phyloP scores from a whole-genome alignment of 2,113 vertebrate species.

The Centropus bengalensis region DNA sequence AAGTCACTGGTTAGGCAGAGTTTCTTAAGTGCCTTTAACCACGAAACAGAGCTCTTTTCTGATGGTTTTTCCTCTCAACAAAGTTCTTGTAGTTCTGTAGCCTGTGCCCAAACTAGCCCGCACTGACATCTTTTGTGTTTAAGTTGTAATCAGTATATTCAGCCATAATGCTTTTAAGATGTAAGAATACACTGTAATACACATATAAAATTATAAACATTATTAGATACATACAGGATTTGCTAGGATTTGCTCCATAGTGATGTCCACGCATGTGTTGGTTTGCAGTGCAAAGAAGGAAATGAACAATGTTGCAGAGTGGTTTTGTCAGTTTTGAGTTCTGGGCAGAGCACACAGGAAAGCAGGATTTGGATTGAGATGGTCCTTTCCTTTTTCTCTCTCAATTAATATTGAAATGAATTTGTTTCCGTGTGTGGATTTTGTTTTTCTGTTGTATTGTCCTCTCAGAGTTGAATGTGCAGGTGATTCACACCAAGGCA shows the following conservation, averaged over 20 bases:
- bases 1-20: background rate
- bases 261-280: background rate
- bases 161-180: background rate
- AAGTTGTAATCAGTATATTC: background rate
- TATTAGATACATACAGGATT: no score
- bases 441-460: background rate
- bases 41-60: background rate
- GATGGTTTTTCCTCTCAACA: background rate
- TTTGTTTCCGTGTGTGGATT: background rate
- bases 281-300: background rate
- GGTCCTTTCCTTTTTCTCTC: background rate
- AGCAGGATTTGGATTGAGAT: background rate
- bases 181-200: background rate
- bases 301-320: background rate
- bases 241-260: fast-evolving
- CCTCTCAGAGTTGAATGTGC: background rate
- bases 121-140: background rate
- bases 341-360: background rate
- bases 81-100: background rate
- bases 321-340: background rate
- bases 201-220: background rate
- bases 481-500: background rate
- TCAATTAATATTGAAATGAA: background rate
- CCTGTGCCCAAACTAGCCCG: background rate
- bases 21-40: constrained; percentile 9